Evolutionary conservation across 1,140 invertebrate genomes (phyloP).

Genomic region (Drosophila kohkoa): DNA sequence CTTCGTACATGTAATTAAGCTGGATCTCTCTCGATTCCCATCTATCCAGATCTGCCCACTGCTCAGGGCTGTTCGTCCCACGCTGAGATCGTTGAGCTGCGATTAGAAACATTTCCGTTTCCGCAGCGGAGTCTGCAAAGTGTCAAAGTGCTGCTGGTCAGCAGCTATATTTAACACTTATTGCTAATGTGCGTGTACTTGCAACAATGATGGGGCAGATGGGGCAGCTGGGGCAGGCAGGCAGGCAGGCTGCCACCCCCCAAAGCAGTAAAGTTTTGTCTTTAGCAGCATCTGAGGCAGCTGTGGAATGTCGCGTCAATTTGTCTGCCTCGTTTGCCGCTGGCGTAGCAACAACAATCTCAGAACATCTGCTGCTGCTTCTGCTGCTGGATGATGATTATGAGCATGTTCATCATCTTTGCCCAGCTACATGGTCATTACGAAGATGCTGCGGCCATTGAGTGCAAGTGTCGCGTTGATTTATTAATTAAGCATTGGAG

Average conservation of each 20-base stretch:
- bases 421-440: conserved; percentile 8
- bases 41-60: conserved; percentile 13
- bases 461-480: conserved; percentile 84
- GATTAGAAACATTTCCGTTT: conserved; percentile 78
- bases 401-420: conserved; percentile 12
- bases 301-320: conserved; percentile 79
- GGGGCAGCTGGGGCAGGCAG: background rate
- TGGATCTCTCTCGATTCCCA: no score
- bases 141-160: conserved; percentile 22
- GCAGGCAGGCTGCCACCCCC: background rate
- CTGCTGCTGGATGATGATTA: conserved; percentile 17
- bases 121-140: conserved; percentile 39
- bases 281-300: conserved; percentile 22
- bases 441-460: conserved; percentile 53
- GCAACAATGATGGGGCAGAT: background rate
- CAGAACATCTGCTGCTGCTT: conserved; percentile 50
- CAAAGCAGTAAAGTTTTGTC: conserved; percentile 14
- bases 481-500: conserved; percentile 84
- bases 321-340: conserved; percentile 66
- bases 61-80: conserved; percentile 37
- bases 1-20: conserved; percentile 24
- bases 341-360: conserved; percentile 73
- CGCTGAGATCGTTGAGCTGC: conserved; percentile 53
- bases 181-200: background rate
- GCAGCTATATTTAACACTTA: conserved; percentile 73